phyloP scores from a whole-genome alignment of 2,888 invertebrate genomes.

The Malachius bipustulatus region DNA sequence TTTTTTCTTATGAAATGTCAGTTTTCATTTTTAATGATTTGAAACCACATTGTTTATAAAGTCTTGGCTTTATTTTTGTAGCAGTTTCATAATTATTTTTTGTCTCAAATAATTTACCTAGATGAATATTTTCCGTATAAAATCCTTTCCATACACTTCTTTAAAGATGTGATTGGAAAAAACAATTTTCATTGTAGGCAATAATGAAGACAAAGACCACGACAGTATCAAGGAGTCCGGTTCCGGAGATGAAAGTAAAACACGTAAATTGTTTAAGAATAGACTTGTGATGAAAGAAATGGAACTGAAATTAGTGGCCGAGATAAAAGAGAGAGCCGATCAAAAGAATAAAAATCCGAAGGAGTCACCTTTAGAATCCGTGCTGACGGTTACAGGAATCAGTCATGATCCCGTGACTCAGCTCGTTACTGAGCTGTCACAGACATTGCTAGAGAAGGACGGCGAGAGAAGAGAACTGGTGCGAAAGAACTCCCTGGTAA shows the following conservation, averaged over 20 bases:
- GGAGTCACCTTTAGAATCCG: conserved; percentile 41
- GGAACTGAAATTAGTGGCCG: conserved; percentile 69
- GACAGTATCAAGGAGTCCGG: conserved; percentile 6
- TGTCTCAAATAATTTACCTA: too few species aligned
- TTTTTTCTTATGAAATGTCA: too few species aligned
- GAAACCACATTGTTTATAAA: too few species aligned
- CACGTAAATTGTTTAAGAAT: conserved; percentile 37
- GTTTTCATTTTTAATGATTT: too few species aligned
- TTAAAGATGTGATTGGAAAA: too few species aligned
- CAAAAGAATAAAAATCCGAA: conserved; percentile 46
- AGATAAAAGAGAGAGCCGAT: conserved; percentile 69
- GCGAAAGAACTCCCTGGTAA: conserved; percentile 24
- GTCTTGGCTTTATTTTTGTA: too few species aligned
- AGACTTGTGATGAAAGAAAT: conserved; percentile 65
- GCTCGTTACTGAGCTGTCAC: conserved; percentile 73
- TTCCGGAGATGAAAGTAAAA: conserved; percentile 30
- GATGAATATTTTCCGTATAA: too few species aligned
- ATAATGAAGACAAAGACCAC: conserved; percentile 10
- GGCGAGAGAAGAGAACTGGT: conserved; percentile 38
- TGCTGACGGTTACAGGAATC: conserved; percentile 40
- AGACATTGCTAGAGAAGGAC: conserved; percentile 54
- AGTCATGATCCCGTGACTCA: conserved; percentile 65
- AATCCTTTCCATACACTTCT: too few species aligned
- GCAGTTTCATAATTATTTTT: too few species aligned
- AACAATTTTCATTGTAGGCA: conserved; percentile 18